A percentile compares a stretch with the other conserved stretches of the same genome.
phyloP scores from a whole-genome alignment of 2,113 vertebrate species.

The Sceloporus undulatus region DNA sequence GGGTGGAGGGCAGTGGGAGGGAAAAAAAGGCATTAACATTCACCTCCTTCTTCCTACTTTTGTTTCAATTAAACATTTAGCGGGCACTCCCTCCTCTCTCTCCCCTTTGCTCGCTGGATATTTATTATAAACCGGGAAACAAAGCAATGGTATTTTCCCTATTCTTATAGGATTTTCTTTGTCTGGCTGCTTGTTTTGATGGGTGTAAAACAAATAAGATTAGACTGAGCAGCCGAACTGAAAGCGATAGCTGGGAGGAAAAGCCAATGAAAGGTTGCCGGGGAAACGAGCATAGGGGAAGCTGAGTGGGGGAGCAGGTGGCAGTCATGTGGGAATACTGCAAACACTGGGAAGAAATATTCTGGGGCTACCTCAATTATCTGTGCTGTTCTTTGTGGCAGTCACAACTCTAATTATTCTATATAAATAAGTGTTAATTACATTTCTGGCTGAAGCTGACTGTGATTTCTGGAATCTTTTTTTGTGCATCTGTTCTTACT shows the following conservation, averaged over 20 bases:
- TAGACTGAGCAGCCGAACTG: conserved; percentile 89
- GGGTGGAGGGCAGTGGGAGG: conserved; percentile 50
- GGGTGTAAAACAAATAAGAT: conserved; percentile 92
- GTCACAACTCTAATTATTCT: conserved; percentile 89
- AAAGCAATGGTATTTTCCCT: conserved; percentile 82
- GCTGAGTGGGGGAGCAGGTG: conserved; percentile 89
- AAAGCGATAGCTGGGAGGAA: conserved; percentile 91
- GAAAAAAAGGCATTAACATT: conserved; percentile 67
- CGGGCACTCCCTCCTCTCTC: conserved; percentile 66
- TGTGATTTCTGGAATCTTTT: conserved; percentile 83
- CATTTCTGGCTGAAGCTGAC: conserved; percentile 83
- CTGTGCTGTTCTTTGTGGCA: conserved; percentile 84
- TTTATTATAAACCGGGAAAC: conserved; percentile 76
- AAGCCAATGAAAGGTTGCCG: conserved; percentile 91
- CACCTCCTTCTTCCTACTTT: conserved; percentile 65
- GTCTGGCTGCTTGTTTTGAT: conserved; percentile 90
- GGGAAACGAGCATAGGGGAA: conserved; percentile 89
- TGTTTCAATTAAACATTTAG: conserved; percentile 62
- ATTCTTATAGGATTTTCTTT: conserved; percentile 88
- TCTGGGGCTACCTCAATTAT: conserved; percentile 81
- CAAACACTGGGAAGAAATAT: conserved; percentile 78
- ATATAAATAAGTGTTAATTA: conserved; percentile 90
- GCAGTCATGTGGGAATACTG: conserved; percentile 90
- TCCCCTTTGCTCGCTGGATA: conserved; percentile 68
- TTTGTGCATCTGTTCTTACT: conserved; percentile 83